phyloP scores from a whole-genome alignment of 23 tunicate species.

The Pegea sp. region DNA sequence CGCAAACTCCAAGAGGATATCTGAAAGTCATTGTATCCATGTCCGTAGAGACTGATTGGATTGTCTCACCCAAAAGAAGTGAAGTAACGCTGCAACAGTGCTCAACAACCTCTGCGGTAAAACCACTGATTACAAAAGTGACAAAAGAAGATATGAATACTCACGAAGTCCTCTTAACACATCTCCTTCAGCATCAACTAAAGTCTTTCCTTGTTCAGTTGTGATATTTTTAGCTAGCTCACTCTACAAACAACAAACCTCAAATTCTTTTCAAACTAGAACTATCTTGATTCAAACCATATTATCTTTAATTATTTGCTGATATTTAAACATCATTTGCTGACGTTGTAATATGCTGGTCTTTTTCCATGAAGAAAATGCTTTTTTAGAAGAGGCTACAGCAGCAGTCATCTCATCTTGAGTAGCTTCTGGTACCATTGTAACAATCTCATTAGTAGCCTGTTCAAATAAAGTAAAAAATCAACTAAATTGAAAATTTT shows the following conservation, averaged over 20 bases:
- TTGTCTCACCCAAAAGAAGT: conserved; percentile 81
- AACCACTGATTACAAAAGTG: neutral
- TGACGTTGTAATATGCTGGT: conserved; percentile 59
- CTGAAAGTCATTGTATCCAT: conserved; percentile 89
- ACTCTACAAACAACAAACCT: conserved; percentile 13
- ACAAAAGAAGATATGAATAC: conserved; percentile 3
- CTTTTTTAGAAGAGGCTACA: conserved; percentile 52
- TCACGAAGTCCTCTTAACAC: conserved; percentile 85
- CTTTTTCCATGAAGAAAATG: conserved; percentile 65
- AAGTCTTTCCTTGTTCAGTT: conserved; percentile 88
- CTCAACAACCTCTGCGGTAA: conserved; percentile 77
- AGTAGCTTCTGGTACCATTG: conserved; percentile 79
- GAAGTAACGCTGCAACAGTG: conserved; percentile 95
- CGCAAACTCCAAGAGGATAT: conserved; percentile 95
- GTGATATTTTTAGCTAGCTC: conserved; percentile 76
- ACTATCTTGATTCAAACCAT: conserved; percentile 12
- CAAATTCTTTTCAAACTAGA: neutral
- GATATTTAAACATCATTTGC: conserved; percentile 95
- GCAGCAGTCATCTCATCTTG: conserved; percentile 86
- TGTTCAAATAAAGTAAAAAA: neutral
- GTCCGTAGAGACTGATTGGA: conserved; percentile 75
- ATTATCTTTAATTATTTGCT: conserved; percentile 85
- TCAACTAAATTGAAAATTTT: neutral
- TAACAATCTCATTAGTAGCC: conserved; percentile 91
- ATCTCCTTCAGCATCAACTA: conserved; percentile 98